Conservation (phyloP, 1,140 invertebrate genomes). For the Calycopis cecrops region DNA sequence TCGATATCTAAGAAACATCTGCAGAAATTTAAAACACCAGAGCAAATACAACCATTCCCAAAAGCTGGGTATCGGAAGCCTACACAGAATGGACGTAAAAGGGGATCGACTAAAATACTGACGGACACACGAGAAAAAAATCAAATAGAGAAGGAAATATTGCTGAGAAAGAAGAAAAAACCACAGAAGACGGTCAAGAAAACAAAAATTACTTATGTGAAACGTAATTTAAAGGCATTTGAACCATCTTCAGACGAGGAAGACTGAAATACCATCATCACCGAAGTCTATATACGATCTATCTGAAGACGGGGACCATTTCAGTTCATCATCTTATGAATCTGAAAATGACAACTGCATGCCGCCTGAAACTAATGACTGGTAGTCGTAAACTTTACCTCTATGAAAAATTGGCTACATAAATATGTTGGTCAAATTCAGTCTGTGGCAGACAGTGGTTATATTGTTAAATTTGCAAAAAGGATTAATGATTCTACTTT, state of each 20-base stretch:
- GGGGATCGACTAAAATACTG: neutral
- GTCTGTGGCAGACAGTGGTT: neutral
- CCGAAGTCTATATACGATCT: too few species aligned
- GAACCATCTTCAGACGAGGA: too few species aligned
- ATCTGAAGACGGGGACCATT: too few species aligned
- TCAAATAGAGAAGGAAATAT: too few species aligned
- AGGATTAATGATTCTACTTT: constrained; percentile 1
- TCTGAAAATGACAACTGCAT: constrained; percentile 1
- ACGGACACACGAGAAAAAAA: neutral
- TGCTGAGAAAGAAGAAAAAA: neutral
- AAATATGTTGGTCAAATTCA: constrained; percentile 4
- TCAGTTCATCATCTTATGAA: constrained; percentile 7
- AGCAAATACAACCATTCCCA: neutral
- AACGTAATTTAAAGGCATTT: too few species aligned
- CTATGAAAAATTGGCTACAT: constrained; percentile 9
- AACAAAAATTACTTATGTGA: neutral
- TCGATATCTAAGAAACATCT: too few species aligned
- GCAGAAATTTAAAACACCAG: too few species aligned
- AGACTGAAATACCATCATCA: too few species aligned
- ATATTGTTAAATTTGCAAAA: constrained; percentile 6
- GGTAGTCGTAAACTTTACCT: neutral
- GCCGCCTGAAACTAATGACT: neutral
- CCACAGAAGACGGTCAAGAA: neutral
- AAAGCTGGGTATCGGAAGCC: neutral
- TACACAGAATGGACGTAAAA: neutral